A percentile compares a stretch with the other conserved stretches of the same genome.
Conservation (phyloP, 2,888 invertebrate species). For the Lochmaea crataegi region DNA sequence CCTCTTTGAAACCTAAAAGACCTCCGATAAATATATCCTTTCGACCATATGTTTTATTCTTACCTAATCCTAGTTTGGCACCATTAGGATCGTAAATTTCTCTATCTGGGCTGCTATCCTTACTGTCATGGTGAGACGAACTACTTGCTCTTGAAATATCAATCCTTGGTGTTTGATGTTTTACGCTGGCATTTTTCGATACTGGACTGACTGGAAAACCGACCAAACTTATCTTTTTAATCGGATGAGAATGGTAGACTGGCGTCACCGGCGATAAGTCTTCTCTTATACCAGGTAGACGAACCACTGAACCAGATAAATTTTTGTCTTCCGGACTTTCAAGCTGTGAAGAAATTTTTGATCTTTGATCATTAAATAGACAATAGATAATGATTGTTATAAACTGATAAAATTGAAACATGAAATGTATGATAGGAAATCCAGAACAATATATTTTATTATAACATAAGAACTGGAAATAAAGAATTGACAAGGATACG, state of each 20-base stretch:
- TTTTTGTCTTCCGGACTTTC: conserved; percentile 70
- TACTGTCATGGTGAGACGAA: conserved; percentile 88
- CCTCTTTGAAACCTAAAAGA: conserved; percentile 63
- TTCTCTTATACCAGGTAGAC: conserved; percentile 70
- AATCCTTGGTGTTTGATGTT: conserved; percentile 83
- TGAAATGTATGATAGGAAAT: no score
- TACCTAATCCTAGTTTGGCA: conserved; percentile 59
- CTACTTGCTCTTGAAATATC: conserved; percentile 91
- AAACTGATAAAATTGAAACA: no score
- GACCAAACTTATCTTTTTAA: conserved; percentile 60
- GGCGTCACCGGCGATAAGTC: conserved; percentile 61
- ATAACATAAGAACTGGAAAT: background rate
- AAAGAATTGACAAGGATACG: conserved; percentile 61
- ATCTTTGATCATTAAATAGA: background rate
- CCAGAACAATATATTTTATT: no score
- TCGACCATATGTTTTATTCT: background rate
- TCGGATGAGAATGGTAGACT: conserved; percentile 36
- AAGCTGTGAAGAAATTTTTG: conserved; percentile 62
- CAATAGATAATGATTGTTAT: no score
- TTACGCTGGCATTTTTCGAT: conserved; percentile 50
- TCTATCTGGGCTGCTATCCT: conserved; percentile 86
- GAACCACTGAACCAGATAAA: conserved; percentile 66
- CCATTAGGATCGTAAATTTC: conserved; percentile 70
- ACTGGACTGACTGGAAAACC: conserved; percentile 43
- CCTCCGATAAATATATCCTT: background rate